These are phyloP conservation scores for Lepisosteus osseus DNA, from an alignment of 2,113 vertebrate genomes.

Conservation along the genomic window DNA sequence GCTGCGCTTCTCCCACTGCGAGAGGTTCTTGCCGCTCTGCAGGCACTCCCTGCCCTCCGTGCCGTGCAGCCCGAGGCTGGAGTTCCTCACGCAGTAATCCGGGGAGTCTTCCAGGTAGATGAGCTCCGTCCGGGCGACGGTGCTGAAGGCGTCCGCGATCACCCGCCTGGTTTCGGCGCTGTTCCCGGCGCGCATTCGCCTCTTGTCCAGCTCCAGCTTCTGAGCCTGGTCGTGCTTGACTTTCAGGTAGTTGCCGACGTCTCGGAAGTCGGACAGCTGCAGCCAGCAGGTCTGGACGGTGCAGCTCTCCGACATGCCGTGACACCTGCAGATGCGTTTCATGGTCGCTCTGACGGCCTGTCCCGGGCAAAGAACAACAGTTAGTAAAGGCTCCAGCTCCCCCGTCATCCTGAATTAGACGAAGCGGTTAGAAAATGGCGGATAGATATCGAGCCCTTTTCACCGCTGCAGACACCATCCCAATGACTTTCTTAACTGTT, in stretches of 20 bases:
- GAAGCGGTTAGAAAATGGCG: too few species aligned
- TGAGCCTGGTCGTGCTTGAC: conserved; percentile 81
- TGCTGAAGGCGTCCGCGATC: conserved; percentile 69
- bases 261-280: conserved; percentile 85
- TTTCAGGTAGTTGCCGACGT: conserved; percentile 86
- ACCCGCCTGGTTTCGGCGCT: conserved; percentile 78
- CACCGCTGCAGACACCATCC: too few species aligned
- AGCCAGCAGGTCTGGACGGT: conserved; percentile 93
- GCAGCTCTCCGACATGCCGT: conserved; percentile 95
- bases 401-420: too few species aligned
- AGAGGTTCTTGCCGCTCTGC: conserved; percentile 67
- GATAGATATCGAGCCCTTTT: too few species aligned
- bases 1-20: conserved; percentile 76
- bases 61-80: conserved; percentile 81
- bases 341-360: conserved; percentile 87
- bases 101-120: conserved; percentile 93
- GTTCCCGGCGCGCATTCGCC: conserved; percentile 74
- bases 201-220: conserved; percentile 86
- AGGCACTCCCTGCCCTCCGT: conserved; percentile 91
- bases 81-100: conserved; percentile 84
- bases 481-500: too few species aligned
- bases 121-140: conserved; percentile 71
- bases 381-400: too few species aligned
- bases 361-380: conserved; percentile 5
- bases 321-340: conserved; percentile 90